Base-by-base conservation (phyloP, 2,797 vertebrate species). In the Hippocampus kuda region DNA sequence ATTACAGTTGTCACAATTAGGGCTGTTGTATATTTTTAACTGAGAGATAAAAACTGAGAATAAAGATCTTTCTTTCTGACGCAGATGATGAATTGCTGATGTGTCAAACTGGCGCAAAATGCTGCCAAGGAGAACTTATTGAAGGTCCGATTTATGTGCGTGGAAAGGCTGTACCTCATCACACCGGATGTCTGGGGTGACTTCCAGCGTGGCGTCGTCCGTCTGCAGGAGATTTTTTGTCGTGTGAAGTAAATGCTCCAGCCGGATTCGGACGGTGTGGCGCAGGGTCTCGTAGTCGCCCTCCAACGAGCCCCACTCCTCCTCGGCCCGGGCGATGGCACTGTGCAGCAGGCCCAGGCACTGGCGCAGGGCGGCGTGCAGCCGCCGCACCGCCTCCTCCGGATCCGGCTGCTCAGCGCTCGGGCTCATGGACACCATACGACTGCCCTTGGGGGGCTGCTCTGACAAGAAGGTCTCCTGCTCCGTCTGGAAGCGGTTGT, bases 291-390 rank as follows among this genome's bases (percentile, higher is more conserved):
- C 89, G 0, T 88, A 92, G 68, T 90, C 86, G 1, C 85, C 85
- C 56, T 88, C 84, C 69, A 84, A 69, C 71, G 83, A 73, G 0
- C 89, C 90, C 86, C 88, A 87, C 57, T 92, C 90, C 79, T 91
- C 89, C 62, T 87, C 85, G 72, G 91, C 91, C 65, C 81, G 85
- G 65, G 22, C 48, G 69, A 89, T 90, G 74, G 90, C 69, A 70
- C 78, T 83, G 81, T 90, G 88, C 57, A 92, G 80, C 66, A 92
- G 84, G 3, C 88, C 87, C 66, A 88, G 77, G 56, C 91, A 91
- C 72, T 88, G 85, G 3, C 83, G 86, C 81, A 92, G 79, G 42
- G 90, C 91, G 0, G 83, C 75, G 51, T 89, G 89, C 71, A 91
- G 80, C 54, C 81, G 59, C 71, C 81, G 83, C 77, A 90, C 90